Evolutionary conservation across 2,888 invertebrate species (phyloP).

Genomic region (Spodoptera littoralis): DNA sequence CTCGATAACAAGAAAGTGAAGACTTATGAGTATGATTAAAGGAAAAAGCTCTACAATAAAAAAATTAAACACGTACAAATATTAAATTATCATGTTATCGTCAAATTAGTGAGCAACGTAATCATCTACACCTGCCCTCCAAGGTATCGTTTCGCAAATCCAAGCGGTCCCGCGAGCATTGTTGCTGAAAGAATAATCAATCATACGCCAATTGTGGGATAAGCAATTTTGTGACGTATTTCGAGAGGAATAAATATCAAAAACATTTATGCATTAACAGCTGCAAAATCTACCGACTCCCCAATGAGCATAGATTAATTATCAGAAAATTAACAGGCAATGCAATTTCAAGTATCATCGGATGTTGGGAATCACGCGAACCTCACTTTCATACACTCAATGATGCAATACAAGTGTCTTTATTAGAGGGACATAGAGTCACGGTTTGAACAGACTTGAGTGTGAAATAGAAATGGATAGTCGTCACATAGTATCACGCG

Average conservation of each 20-base stretch:
- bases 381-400: constrained; percentile 57
- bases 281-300: constrained; percentile 44
- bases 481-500: constrained; percentile 69
- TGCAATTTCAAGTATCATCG: constrained; percentile 53
- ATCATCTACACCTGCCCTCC: constrained; percentile 60
- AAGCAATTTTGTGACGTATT: constrained; percentile 26
- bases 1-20: constrained; percentile 34
- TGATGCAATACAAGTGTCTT: constrained; percentile 37
- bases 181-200: constrained; percentile 53
- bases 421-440: constrained; percentile 47
- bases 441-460: constrained; percentile 39
- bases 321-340: constrained; percentile 61
- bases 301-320: constrained; percentile 60
- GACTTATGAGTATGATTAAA: constrained; percentile 10
- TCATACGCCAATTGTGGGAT: constrained; percentile 23
- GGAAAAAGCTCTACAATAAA: constrained; percentile 16
- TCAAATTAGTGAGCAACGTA: constrained; percentile 52
- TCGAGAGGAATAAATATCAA: constrained; percentile 2
- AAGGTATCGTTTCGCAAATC: constrained; percentile 48
- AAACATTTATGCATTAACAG: constrained; percentile 42
- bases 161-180: constrained; percentile 50
- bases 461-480: constrained; percentile 61
- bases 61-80: constrained; percentile 20
- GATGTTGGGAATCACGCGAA: constrained; percentile 59
- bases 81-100: constrained; percentile 47